Percentiles rank a stretch among this genome's conserved stretches.
phyloP scores from a whole-genome alignment of 2,113 vertebrate species.

The Eretmodus cyanostictus region DNA sequence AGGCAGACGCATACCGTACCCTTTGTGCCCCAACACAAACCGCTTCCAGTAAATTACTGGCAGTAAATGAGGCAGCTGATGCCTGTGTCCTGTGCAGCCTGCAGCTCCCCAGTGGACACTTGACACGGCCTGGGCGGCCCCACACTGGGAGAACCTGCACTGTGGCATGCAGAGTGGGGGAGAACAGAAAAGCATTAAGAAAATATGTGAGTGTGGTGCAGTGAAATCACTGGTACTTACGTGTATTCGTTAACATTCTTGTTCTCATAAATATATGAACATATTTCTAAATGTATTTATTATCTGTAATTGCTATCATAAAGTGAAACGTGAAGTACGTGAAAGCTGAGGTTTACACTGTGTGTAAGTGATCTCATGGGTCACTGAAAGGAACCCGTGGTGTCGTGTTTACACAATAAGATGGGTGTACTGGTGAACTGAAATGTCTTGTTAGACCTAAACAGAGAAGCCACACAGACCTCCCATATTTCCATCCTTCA shows the following conservation, averaged over 20 bases:
- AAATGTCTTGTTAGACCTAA: constrained; percentile 45
- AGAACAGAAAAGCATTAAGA: not conserved
- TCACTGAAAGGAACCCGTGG: constrained; percentile 53
- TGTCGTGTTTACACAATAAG: constrained; percentile 53
- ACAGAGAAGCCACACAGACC: constrained; percentile 22
- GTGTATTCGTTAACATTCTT: constrained; percentile 42
- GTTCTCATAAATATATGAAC: not conserved
- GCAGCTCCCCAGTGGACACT: constrained; percentile 49
- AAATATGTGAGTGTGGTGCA: constrained; percentile 22
- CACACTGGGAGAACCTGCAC: constrained; percentile 45
- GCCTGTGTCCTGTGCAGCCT: constrained; percentile 17
- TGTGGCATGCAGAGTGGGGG: not conserved
- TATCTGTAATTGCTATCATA: constrained; percentile 32
- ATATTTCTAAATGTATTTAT: not conserved
- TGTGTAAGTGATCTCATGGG: constrained; percentile 45
- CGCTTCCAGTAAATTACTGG: constrained; percentile 55
- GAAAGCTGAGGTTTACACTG: constrained; percentile 33
- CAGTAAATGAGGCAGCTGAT: constrained; percentile 61
- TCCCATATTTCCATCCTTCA: constrained; percentile 22
- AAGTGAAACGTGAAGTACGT: constrained; percentile 16
- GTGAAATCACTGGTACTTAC: constrained; percentile 39
- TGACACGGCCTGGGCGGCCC: constrained; percentile 37
- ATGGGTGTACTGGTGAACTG: constrained; percentile 16
- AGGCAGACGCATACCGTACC: constrained; percentile 43
- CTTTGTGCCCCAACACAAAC: constrained; percentile 20